Evolutionary conservation across 2,797 vertebrate genomes (phyloP).

Genomic region (Pelochelys cantorii): DNA sequence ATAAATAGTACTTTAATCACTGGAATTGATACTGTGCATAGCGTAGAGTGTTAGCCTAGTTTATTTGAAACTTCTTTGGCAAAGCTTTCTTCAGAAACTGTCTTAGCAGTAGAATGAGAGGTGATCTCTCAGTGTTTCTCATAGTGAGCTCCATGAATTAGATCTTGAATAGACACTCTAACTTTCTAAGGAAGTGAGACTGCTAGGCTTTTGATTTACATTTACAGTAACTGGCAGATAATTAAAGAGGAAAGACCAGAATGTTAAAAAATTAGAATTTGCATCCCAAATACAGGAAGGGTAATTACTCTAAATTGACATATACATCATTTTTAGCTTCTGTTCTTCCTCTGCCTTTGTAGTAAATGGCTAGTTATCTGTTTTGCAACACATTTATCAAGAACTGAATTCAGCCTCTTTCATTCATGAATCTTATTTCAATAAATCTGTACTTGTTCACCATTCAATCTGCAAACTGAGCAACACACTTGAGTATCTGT

Average conservation of each 20-base stretch:
- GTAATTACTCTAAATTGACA: conserved; percentile 11
- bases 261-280: conserved; percentile 9
- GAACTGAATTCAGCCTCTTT: conserved; percentile 15
- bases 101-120: background rate
- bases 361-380: background rate
- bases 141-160: background rate
- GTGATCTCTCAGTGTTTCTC: background rate
- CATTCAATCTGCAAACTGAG: conserved; percentile 38
- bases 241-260: conserved; percentile 11
- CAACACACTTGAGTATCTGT: background rate
- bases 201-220: conserved; percentile 10
- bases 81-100: background rate
- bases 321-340: background rate
- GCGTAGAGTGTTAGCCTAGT: background rate
- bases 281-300: conserved; percentile 2
- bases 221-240: background rate
- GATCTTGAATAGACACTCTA: background rate
- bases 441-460: conserved; percentile 35
- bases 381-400: conserved; percentile 29
- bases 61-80: background rate
- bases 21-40: background rate
- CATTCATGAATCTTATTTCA: conserved; percentile 34
- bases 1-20: background rate
- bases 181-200: background rate
- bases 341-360: background rate